Conservation (phyloP, 2,888 invertebrate genomes). For the Seira sanloemensis region DNA sequence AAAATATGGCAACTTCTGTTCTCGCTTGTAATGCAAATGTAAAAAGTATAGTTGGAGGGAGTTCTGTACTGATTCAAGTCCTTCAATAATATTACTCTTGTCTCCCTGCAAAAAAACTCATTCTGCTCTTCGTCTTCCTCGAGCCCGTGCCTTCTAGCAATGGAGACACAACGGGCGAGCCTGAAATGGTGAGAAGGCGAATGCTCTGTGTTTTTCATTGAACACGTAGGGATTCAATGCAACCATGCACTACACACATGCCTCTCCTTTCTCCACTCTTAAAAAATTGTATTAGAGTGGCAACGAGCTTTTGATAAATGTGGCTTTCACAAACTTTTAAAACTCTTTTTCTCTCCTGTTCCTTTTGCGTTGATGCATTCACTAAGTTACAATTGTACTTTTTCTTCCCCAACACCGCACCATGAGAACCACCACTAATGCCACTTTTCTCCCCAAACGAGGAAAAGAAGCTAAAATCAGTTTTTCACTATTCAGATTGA, state of each 20-base stretch:
- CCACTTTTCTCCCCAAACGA: slow-evolving; percentile 24
- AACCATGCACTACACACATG: not conserved
- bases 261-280: not conserved
- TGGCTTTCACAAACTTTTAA: slow-evolving; percentile 60
- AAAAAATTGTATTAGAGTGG: slow-evolving; percentile 45
- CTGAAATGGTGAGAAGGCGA: not conserved
- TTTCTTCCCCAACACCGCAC: slow-evolving; percentile 23
- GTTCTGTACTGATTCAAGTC: not conserved
- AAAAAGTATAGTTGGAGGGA: slow-evolving; percentile 2
- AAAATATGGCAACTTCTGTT: slow-evolving; percentile 40
- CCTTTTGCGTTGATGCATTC: not conserved
- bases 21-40: slow-evolving; percentile 42
- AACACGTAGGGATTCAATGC: slow-evolving; percentile 9
- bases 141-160: not conserved
- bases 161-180: not conserved
- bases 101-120: not conserved
- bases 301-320: slow-evolving; percentile 62
- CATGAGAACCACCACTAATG: slow-evolving; percentile 30
- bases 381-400: slow-evolving; percentile 24
- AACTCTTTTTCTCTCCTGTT: slow-evolving; percentile 49
- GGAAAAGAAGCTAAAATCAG: slow-evolving; percentile 58
- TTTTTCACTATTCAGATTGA: slow-evolving; percentile 57
- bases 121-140: not conserved
- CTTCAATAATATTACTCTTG: not conserved
- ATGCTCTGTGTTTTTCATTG: slow-evolving; percentile 17